Conservation (phyloP, 2,113 vertebrate species). For the Panthera leo region DNA sequence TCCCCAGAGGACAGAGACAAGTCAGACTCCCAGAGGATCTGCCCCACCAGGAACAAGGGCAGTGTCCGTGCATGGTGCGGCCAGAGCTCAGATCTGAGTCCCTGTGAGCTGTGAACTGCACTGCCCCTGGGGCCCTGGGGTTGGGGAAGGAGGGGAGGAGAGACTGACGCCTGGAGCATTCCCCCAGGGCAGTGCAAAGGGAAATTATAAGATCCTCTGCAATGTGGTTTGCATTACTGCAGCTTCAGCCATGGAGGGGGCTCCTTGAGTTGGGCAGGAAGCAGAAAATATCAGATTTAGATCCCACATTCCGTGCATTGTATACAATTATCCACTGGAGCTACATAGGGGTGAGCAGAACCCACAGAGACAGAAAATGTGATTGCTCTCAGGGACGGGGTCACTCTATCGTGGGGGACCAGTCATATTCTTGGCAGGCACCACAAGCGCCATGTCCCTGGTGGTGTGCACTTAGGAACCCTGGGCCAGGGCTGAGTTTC, state of each 20-base stretch:
- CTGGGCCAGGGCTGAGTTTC: neutral
- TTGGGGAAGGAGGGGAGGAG: neutral
- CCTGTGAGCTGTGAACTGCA: neutral
- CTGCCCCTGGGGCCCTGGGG: neutral
- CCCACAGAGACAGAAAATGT: neutral
- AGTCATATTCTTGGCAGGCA: neutral
- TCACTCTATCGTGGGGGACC: neutral
- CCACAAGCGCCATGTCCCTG: neutral
- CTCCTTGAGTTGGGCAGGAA: slow-evolving; percentile 59
- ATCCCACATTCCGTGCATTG: slow-evolving; percentile 60
- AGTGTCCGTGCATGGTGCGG: accelerated
- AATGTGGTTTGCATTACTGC: slow-evolving; percentile 61
- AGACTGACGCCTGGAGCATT: neutral
- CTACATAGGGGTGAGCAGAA: neutral
- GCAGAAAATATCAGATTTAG: slow-evolving; percentile 69
- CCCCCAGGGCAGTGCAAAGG: neutral
- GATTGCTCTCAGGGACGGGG: neutral
- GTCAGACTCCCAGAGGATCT: too few relatives aligned
- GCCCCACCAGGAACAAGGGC: neutral
- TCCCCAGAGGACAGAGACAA: neutral
- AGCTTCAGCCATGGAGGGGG: slow-evolving; percentile 23
- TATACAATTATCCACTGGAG: slow-evolving; percentile 10
- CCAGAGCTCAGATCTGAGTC: neutral
- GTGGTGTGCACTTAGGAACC: accelerated
- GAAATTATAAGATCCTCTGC: neutral